Conservation (phyloP, 2,113 vertebrate species). For the Actinemys pallida region DNA sequence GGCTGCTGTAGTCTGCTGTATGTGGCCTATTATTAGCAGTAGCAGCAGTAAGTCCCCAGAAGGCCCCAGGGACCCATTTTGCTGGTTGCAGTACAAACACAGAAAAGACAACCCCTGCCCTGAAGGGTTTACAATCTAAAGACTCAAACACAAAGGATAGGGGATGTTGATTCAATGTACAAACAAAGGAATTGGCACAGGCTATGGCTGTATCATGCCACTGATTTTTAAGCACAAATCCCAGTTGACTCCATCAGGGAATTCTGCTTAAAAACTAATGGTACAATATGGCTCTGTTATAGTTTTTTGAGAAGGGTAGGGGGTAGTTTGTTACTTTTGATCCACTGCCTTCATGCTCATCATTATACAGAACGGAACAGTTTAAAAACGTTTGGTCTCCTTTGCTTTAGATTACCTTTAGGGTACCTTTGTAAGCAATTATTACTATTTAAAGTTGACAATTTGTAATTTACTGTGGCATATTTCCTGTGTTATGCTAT, state of each 20-base stretch:
- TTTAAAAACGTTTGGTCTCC: background rate
- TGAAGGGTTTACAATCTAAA: background rate
- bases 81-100: background rate
- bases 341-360: background rate
- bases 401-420: background rate
- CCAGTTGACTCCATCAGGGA: background rate
- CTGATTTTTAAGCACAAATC: background rate
- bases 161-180: background rate
- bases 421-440: background rate
- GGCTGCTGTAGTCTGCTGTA: background rate
- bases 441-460: background rate
- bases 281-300: background rate
- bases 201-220: too few species aligned
- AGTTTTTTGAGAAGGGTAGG: too few species aligned
- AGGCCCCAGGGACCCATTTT: background rate
- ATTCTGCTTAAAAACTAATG: background rate
- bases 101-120: background rate
- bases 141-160: background rate
- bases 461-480: background rate
- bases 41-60: background rate
- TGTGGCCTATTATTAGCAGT: background rate
- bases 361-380: background rate
- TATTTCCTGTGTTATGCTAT: background rate
- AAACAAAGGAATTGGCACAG: background rate
- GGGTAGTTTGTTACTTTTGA: background rate